These are phyloP conservation scores for Anoplius nigerrimus DNA, from an alignment of 2,888 invertebrate species.

Conservation along the genomic window DNA sequence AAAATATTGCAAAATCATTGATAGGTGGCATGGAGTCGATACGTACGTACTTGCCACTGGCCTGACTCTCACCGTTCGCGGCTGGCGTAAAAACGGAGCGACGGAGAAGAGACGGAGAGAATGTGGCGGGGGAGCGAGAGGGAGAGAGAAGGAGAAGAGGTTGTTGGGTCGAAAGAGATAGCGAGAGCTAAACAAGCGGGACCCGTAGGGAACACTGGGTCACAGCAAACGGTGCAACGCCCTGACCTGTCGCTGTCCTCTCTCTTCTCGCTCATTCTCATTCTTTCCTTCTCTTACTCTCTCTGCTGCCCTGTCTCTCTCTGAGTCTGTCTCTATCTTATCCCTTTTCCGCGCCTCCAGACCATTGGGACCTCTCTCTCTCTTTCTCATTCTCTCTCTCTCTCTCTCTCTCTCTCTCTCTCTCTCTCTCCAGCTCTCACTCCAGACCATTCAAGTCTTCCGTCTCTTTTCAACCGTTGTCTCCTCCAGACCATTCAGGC, in stretches of 20 bases:
- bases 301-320: constrained; percentile 7
- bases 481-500: neutral
- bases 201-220: constrained; percentile 62
- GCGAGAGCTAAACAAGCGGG: constrained; percentile 32
- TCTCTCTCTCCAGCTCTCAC: neutral
- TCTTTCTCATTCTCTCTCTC: constrained; percentile 24
- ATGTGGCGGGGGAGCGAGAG: constrained; percentile 19
- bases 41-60: neutral
- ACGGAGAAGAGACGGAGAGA: neutral
- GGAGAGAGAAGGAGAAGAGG: constrained; percentile 19
- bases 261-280: constrained; percentile 25
- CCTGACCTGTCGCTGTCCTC: constrained; percentile 56
- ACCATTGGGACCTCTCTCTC: constrained; percentile 17
- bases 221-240: constrained; percentile 68
- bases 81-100: too few relatives aligned
- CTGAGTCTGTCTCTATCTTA: constrained; percentile 21
- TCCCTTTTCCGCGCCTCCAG: constrained; percentile 25
- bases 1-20: constrained; percentile 21
- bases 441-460: neutral
- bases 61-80: too few relatives aligned
- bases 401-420: constrained; percentile 11
- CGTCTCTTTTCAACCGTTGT: neutral
- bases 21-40: too few relatives aligned
- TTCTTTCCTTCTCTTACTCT: constrained; percentile 20
- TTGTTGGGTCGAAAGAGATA: constrained; percentile 23